These are phyloP conservation scores for Aix galericulata DNA, from an alignment of 2,113 vertebrate genomes.

Conservation along the genomic window DNA sequence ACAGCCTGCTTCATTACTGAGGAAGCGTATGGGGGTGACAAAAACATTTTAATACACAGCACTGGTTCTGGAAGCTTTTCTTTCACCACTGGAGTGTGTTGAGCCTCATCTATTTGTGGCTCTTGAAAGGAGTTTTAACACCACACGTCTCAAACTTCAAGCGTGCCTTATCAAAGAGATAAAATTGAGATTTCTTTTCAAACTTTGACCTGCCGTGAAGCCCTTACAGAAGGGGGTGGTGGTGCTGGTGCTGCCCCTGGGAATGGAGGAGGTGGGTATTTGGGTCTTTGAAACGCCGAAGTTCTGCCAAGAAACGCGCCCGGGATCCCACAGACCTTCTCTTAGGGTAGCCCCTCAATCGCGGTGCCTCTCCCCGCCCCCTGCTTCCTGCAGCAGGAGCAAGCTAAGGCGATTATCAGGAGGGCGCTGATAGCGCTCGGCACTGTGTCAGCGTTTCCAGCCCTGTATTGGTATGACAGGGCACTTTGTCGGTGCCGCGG, in stretches of 20 bases:
- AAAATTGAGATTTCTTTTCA: conserved; percentile 19
- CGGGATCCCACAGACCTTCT: background rate
- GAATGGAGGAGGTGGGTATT: background rate
- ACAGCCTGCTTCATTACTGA: background rate
- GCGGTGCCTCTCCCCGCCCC: background rate
- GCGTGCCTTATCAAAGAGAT: background rate
- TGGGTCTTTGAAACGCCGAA: background rate
- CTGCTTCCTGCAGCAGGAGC: background rate
- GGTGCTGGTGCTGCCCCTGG: background rate
- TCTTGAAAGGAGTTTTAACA: background rate
- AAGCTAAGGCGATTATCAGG: conserved; percentile 10
- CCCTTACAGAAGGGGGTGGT: background rate
- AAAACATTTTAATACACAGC: conserved; percentile 6
- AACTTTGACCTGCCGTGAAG: background rate
- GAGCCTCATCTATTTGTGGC: background rate
- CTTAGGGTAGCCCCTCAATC: background rate
- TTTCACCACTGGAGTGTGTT: background rate
- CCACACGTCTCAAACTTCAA: background rate
- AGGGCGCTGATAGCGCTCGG: conserved; percentile 30
- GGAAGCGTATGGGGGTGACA: background rate
- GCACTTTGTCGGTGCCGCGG: background rate
- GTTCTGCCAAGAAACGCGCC: background rate
- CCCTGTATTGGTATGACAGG: conserved; percentile 1
- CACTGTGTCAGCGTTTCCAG: conserved; percentile 56
- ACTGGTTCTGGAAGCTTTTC: background rate